Evolutionary conservation across 1,140 invertebrate species (phyloP).

Genomic region (Bombus impatiens): DNA sequence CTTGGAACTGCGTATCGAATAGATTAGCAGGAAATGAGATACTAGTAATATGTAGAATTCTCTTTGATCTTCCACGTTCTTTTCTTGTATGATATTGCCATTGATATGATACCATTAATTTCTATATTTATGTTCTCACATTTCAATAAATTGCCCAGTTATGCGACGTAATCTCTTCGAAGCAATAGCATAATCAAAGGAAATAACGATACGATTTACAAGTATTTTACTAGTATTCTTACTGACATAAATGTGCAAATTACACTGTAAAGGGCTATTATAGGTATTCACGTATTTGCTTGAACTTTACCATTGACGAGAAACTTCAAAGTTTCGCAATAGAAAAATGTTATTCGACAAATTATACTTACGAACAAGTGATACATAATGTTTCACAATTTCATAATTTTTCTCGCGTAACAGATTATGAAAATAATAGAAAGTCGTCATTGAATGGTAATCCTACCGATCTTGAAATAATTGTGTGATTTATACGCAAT

Average conservation of each 20-base stretch:
- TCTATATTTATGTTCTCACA: neutral
- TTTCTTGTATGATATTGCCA: neutral
- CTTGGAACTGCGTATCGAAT: neutral
- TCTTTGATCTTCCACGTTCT: neutral
- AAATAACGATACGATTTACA: neutral
- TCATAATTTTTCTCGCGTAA: neutral
- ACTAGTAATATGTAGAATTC: neutral
- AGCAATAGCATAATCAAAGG: neutral
- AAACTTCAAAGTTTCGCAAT: neutral
- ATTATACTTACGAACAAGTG: too few species aligned
- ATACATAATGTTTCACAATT: neutral
- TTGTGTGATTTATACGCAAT: neutral
- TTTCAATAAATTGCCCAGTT: neutral
- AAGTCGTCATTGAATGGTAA: neutral
- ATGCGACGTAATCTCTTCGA: too few species aligned
- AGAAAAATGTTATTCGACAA: neutral
- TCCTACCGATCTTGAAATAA: neutral
- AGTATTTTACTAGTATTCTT: neutral
- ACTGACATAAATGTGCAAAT: neutral
- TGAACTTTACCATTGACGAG: neutral
- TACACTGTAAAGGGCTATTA: neutral
- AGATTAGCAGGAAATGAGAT: too few species aligned
- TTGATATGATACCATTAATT: constrained; percentile 3
- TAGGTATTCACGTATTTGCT: neutral
- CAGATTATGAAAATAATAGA: neutral